Conservation (phyloP, 2,888 invertebrate species). For the Melanotus villosus region DNA sequence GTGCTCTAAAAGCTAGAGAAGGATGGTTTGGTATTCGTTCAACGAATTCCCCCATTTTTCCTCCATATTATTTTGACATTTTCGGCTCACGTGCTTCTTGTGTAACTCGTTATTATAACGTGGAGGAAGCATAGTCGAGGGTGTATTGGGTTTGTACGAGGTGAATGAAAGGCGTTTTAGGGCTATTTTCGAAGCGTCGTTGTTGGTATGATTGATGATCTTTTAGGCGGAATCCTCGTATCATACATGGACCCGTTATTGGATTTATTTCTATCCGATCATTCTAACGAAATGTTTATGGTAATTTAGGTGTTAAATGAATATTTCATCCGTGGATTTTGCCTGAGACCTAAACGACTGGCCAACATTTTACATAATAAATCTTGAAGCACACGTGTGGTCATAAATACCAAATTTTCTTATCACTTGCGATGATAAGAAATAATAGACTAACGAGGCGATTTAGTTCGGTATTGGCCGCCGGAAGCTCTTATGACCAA, state of each 20-base stretch:
- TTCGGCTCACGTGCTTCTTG: not conserved
- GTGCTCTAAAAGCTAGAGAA: no score
- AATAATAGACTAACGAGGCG: slow-evolving; percentile 1
- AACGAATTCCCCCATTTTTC: no score
- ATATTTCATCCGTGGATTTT: not conserved
- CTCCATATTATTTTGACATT: no score
- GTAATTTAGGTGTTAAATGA: not conserved
- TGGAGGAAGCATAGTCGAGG: not conserved
- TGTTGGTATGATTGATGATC: slow-evolving; percentile 13
- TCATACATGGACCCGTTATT: slow-evolving; percentile 6
- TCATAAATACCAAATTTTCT: not conserved
- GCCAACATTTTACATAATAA: no score
- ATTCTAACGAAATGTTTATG: not conserved
- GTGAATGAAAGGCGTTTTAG: not conserved
- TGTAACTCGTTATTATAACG: not conserved
- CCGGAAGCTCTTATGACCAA: slow-evolving; percentile 8
- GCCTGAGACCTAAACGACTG: no score
- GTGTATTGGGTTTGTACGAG: not conserved
- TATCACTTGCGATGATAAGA: not conserved
- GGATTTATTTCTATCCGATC: slow-evolving; percentile 10
- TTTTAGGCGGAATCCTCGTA: not conserved
- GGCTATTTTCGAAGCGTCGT: slow-evolving; percentile 3
- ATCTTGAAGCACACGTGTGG: no score
- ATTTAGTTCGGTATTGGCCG: slow-evolving; percentile 7
- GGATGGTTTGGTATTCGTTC: no score